Evolutionary conservation across 2,797 vertebrate genomes (phyloP).

Genomic region (Sebastolobus altivelis): DNA sequence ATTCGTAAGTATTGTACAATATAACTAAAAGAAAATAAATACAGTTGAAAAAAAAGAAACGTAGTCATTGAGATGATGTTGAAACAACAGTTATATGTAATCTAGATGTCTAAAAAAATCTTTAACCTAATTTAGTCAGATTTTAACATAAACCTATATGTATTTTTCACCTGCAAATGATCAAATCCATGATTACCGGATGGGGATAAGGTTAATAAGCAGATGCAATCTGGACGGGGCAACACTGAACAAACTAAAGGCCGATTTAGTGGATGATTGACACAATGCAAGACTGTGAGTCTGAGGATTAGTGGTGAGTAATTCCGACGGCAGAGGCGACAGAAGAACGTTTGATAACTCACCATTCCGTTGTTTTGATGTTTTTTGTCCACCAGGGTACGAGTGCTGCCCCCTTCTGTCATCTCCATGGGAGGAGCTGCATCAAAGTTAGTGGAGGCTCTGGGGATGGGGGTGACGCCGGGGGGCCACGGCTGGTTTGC

Average conservation of each 20-base stretch:
- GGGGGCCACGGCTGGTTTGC: conserved; percentile 66
- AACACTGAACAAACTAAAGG: background rate
- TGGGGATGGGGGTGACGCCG: conserved; percentile 76
- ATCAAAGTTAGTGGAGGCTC: conserved; percentile 66
- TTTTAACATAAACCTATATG: background rate
- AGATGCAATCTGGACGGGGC: background rate
- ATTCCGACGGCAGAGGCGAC: background rate
- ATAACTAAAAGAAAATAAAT: no score
- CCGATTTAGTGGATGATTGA: conserved; percentile 17
- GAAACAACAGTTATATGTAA: background rate
- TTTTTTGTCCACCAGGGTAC: conserved; percentile 52
- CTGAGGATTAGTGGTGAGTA: conserved; percentile 1
- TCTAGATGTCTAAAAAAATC: background rate
- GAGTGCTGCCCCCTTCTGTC: conserved; percentile 68
- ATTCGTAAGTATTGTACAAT: no score
- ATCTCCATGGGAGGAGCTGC: conserved; percentile 74
- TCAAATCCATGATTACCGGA: conserved; percentile 9
- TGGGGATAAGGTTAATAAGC: conserved; percentile 11
- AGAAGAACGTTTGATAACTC: conserved; percentile 46
- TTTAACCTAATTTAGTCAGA: background rate
- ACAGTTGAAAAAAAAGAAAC: background rate
- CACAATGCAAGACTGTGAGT: background rate
- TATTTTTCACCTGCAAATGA: conserved; percentile 14
- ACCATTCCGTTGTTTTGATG: conserved; percentile 80
- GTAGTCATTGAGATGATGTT: background rate